These are phyloP conservation scores for Macquaria australasica DNA, from an alignment of 2,113 vertebrate genomes.

Conservation along the genomic window DNA sequence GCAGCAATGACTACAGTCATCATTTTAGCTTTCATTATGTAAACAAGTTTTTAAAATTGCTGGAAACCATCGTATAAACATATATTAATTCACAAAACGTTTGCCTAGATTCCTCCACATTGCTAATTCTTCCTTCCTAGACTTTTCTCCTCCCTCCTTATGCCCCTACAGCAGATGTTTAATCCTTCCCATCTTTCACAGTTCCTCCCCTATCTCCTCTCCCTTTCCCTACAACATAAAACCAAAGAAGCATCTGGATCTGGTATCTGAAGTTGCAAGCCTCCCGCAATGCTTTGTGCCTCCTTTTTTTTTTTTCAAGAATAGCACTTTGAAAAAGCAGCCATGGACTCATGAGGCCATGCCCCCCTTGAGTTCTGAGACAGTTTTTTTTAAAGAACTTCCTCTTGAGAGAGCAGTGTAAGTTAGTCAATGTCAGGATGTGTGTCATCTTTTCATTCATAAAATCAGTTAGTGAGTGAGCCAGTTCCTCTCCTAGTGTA, in stretches of 20 bases:
- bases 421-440: constrained; percentile 21
- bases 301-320: constrained; percentile 39
- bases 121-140: background rate
- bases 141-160: constrained; percentile 9
- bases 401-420: constrained; percentile 29
- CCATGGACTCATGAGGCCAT: constrained; percentile 24
- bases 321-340: constrained; percentile 51
- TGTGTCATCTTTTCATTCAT: constrained; percentile 33
- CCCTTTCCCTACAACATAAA: constrained; percentile 16
- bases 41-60: background rate
- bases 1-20: background rate
- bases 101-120: background rate
- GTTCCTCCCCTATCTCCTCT: constrained; percentile 13
- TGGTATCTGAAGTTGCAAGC: constrained; percentile 52
- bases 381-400: constrained; percentile 23
- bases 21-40: background rate
- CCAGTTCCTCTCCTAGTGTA: background rate
- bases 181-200: constrained; percentile 1
- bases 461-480: background rate
- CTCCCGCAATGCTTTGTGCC: constrained; percentile 48
- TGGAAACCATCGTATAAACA: background rate
- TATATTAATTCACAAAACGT: background rate
- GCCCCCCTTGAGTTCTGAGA: constrained; percentile 40
- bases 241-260: constrained; percentile 69
- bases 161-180: constrained; percentile 38